Conservation (phyloP, 2,888 invertebrate genomes). For the Drosophila limbata region DNA sequence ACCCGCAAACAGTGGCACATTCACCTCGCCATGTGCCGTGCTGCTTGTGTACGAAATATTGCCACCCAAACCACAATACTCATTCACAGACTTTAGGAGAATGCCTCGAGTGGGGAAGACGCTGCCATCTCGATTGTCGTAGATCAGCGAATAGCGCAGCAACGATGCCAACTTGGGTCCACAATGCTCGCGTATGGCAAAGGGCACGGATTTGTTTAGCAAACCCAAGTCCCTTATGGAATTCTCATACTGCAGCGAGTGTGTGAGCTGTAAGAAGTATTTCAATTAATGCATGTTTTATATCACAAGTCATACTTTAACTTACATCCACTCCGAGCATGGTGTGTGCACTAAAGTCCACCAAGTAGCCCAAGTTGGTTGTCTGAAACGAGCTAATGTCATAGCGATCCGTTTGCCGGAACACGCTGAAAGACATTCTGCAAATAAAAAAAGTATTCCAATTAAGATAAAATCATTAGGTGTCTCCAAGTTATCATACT, state of each 20-base stretch:
- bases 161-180: constrained; percentile 96
- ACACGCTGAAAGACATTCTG: constrained; percentile 90
- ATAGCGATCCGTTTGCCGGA: constrained; percentile 87
- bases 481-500: constrained; percentile 81
- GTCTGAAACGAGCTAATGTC: constrained; percentile 89
- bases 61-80: constrained; percentile 95
- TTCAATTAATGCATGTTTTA: neutral
- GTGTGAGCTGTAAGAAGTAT: constrained; percentile 87
- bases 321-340: constrained; percentile 86
- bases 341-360: constrained; percentile 90
- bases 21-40: constrained; percentile 90
- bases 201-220: constrained; percentile 90
- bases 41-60: constrained; percentile 95
- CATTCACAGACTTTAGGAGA: constrained; percentile 90
- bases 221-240: constrained; percentile 92
- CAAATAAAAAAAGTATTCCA: neutral
- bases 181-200: constrained; percentile 92
- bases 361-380: constrained; percentile 90
- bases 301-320: no score
- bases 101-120: constrained; percentile 93
- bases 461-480: neutral
- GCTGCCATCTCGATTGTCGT: constrained; percentile 92
- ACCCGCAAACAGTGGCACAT: constrained; percentile 87
- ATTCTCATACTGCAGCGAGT: constrained; percentile 95
- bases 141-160: constrained; percentile 91